Conservation (phyloP, 2,888 invertebrate genomes). For the Cheilosia vernalis region DNA sequence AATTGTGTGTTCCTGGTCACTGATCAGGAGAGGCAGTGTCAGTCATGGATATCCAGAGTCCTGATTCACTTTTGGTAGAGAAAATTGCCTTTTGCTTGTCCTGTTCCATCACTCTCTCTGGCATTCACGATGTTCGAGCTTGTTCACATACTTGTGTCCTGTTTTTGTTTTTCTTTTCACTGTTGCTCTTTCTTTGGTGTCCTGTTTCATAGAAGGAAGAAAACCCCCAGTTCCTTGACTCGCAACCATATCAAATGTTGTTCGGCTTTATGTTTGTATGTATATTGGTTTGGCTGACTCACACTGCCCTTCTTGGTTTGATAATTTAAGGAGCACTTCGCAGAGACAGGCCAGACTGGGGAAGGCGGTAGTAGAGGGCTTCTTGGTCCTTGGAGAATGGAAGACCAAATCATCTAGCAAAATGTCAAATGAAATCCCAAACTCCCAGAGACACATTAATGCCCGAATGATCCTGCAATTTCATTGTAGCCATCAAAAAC, state of each 20-base stretch:
- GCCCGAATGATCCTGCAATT: constrained; percentile 76
- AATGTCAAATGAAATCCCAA: constrained; percentile 76
- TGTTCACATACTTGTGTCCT: constrained; percentile 51
- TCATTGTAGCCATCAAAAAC: constrained; percentile 76
- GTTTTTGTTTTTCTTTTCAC: neutral
- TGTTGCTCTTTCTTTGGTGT: constrained; percentile 10
- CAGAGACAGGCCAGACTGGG: neutral
- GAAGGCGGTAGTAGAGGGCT: neutral
- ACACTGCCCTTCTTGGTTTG: too few relatives aligned
- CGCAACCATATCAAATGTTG: constrained; percentile 54
- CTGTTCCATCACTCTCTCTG: constrained; percentile 34
- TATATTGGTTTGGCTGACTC: constrained; percentile 52
- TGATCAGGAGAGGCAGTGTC: constrained; percentile 40
- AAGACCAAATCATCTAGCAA: constrained; percentile 75
- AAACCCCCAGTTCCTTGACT: constrained; percentile 33
- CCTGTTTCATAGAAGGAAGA: constrained; percentile 23
- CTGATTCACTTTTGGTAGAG: constrained; percentile 51
- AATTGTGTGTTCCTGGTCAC: constrained; percentile 59
- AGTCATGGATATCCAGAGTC: constrained; percentile 43
- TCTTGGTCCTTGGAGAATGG: constrained; percentile 51
- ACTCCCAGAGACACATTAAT: constrained; percentile 76
- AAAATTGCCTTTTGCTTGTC: constrained; percentile 61
- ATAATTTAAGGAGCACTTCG: constrained; percentile 31
- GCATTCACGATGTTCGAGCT: constrained; percentile 12
- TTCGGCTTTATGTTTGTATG: constrained; percentile 27